A percentile compares a stretch with the other conserved stretches of the same genome.
Conservation (phyloP, 92 coral and sea anemone genomes). For the Umimayanthus kanabou region DNA sequence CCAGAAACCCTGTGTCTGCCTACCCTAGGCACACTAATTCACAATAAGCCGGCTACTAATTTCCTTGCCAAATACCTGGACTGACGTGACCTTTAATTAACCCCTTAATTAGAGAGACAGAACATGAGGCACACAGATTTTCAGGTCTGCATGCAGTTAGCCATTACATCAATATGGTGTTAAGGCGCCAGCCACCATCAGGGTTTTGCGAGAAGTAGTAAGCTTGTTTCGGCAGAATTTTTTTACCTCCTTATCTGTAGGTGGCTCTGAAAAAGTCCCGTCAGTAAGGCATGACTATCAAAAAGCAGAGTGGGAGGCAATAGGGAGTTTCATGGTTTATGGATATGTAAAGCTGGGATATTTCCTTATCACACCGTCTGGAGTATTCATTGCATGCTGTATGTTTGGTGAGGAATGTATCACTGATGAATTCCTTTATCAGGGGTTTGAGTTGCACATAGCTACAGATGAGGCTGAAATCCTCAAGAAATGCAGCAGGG, state of each 20-base stretch:
- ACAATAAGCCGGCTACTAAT: too few relatives aligned
- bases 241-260: constrained; percentile 32
- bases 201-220: constrained; percentile 35
- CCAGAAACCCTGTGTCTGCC: too few relatives aligned
- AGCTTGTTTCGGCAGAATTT: constrained; percentile 40
- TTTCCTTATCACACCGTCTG: constrained; percentile 30
- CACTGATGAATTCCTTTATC: not conserved
- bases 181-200: too few relatives aligned
- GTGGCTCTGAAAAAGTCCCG: constrained; percentile 45
- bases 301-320: constrained; percentile 46
- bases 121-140: too few relatives aligned
- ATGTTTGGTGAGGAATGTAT: constrained; percentile 10
- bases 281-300: constrained; percentile 44
- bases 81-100: too few relatives aligned
- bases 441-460: not conserved
- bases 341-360: constrained; percentile 33
- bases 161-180: too few relatives aligned
- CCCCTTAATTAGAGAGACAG: too few relatives aligned
- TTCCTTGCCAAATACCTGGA: too few relatives aligned
- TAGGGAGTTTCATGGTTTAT: constrained; percentile 35
- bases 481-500: too few relatives aligned
- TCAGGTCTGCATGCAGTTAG: too few relatives aligned
- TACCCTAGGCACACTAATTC: too few relatives aligned
- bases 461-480: not conserved
- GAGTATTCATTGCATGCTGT: constrained; percentile 27